A percentile compares a stretch with the other conserved stretches of the same genome.
Conservation (phyloP, 53 echinoderm and acorn worm species). For the Apostichopus leukothele region DNA sequence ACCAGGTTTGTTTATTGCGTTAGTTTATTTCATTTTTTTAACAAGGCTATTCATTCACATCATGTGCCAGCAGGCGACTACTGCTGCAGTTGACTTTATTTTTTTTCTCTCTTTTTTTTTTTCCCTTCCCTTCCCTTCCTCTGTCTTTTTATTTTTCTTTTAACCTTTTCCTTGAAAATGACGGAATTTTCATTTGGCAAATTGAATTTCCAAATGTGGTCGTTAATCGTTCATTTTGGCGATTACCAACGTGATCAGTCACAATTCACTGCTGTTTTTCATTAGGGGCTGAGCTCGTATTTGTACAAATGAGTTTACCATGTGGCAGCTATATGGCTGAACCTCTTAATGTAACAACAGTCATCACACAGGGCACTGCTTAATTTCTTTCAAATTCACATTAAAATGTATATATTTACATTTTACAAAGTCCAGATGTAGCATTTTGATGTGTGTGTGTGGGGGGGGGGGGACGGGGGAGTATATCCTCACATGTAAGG, state of each 20-base stretch:
- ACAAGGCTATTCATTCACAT: slow-evolving; percentile 24
- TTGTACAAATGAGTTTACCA: slow-evolving; percentile 42
- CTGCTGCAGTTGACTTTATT: not conserved
- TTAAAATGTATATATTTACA: slow-evolving; percentile 18
- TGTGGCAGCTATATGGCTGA: not conserved
- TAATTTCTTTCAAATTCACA: slow-evolving; percentile 17
- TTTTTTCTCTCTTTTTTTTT: slow-evolving; percentile 9
- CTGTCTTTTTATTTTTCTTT: not conserved
- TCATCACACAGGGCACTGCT: slow-evolving; percentile 4
- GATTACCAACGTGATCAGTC: slow-evolving; percentile 45
- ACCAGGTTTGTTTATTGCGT: slow-evolving; percentile 33
- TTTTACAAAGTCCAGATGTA: slow-evolving; percentile 6
- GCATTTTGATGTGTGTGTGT: not conserved
- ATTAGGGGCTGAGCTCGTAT: slow-evolving; percentile 21
- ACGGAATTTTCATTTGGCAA: slow-evolving; percentile 45
- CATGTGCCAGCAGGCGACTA: not conserved
- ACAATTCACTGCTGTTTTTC: slow-evolving; percentile 46
- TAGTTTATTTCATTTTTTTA: slow-evolving; percentile 31
- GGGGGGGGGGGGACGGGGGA: no score
- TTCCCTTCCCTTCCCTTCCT: not conserved
- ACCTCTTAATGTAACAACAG: slow-evolving; percentile 21
- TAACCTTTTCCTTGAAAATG: slow-evolving; percentile 1
- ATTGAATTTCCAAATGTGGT: slow-evolving; percentile 49
- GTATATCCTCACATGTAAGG: not conserved
- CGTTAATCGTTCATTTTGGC: slow-evolving; percentile 49